Evolutionary conservation across 2,797 vertebrate genomes (phyloP).

Genomic region (Cossypha caffra): DNA sequence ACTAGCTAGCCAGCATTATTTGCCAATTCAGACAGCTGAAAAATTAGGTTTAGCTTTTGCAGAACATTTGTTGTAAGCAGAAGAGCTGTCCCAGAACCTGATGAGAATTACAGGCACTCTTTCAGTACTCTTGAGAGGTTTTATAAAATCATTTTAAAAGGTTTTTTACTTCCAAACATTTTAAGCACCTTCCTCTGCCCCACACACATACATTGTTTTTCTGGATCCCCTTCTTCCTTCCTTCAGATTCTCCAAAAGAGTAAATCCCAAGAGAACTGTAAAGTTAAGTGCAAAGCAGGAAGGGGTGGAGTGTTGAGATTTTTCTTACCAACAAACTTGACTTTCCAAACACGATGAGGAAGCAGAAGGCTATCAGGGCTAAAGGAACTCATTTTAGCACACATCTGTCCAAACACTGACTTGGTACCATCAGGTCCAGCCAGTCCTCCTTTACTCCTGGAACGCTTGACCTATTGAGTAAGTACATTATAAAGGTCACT

Average conservation of each 20-base stretch:
- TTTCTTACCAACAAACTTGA: slow-evolving; percentile 95
- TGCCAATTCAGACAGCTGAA: background rate
- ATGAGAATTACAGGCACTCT: background rate
- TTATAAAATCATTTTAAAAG: background rate
- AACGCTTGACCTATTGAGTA: slow-evolving; percentile 91
- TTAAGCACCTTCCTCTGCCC: background rate
- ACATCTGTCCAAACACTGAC: slow-evolving; percentile 99
- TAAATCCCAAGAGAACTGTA: background rate
- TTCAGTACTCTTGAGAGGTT: background rate
- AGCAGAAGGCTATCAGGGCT: slow-evolving; percentile 95
- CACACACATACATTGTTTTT: background rate
- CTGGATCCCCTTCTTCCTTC: background rate
- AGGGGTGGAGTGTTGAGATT: background rate
- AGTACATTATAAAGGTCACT: background rate
- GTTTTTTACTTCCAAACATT: background rate
- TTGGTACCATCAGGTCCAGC: slow-evolving; percentile 98
- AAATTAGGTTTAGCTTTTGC: background rate
- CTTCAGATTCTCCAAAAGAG: background rate
- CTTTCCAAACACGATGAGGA: slow-evolving; percentile 98
- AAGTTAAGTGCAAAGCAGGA: background rate
- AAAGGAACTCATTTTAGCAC: slow-evolving; percentile 97
- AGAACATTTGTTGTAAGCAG: background rate
- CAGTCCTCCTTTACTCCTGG: slow-evolving; percentile 97
- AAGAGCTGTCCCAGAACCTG: background rate
- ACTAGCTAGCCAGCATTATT: background rate